Percentiles rank a stretch among this genome's conserved stretches.
Conservation (phyloP, 2,797 vertebrate species). For the Smutsia temminckii region DNA sequence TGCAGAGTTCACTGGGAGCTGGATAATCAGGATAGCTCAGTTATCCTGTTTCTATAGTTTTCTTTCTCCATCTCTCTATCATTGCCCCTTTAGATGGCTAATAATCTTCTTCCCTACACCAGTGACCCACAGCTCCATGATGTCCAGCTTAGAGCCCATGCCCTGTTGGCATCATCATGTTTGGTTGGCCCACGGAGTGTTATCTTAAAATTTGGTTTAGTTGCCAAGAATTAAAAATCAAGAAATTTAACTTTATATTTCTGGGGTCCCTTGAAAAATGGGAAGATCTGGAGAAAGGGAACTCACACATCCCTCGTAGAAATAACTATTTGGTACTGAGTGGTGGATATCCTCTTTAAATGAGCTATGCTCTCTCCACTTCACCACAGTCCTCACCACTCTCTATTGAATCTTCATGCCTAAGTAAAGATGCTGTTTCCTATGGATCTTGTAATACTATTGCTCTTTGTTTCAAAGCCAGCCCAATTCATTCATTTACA, state of each 20-base stretch:
- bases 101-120: background rate
- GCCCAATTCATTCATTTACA: background rate
- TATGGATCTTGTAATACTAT: background rate
- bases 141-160: background rate
- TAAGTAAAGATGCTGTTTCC: background rate
- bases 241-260: slow-evolving; percentile 3
- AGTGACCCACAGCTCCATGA: background rate
- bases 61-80: background rate
- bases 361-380: background rate
- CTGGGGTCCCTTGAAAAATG: slow-evolving; percentile 34
- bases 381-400: background rate
- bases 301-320: background rate
- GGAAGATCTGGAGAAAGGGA: background rate
- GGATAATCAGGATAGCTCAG: background rate
- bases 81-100: background rate
- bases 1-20: background rate
- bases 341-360: background rate
- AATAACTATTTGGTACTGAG: background rate
- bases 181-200: background rate
- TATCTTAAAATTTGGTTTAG: slow-evolving; percentile 27
- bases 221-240: slow-evolving; percentile 24
- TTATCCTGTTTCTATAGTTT: background rate
- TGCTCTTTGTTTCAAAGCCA: background rate
- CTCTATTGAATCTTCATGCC: background rate
- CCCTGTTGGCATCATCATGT: background rate